Base-by-base conservation (phyloP, 1,140 invertebrate species). In the Ceratina calcarata region DNA sequence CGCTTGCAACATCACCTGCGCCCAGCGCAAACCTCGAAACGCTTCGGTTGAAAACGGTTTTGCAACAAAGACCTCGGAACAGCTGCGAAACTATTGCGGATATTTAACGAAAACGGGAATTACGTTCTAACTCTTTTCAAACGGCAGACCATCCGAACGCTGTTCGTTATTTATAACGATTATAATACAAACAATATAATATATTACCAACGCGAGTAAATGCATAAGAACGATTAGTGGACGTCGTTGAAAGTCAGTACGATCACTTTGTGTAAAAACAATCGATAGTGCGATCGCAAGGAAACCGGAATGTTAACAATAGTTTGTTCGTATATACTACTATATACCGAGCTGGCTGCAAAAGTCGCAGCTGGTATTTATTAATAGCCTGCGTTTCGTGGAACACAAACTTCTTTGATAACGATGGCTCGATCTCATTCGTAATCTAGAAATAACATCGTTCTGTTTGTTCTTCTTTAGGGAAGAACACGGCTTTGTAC, bases 231-330 rank as follows among this genome's bases (percentile, higher is more conserved):
- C 20, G 53, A 12, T 24, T 49, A 45, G 15, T 49, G 3, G 20
- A 62, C 13, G 20, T 20, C 12, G 32, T 16, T 75, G 20, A 16
- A 61, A 77, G 12, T n/a, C 16, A 15, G 20, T 22, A 15, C 55
- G 55, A 69, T 20, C 16, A 49, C 6, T 18, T 69, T 8, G 22
- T n/a, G 32, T 13, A 22, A 22, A 12, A 64, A 15, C 27, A 16
- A 27, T 55, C 22, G 58, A 12, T 27, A 32, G 67, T 51, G n/a
- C 57, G 49, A 62, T 67, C 15, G 18, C 20, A 7, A 53, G 53
- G 58, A 18, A 16, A 67, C 32, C 24, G 74, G 70, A 74, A 79
- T 79, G 70, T 73, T 20, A 24, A 55, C 20, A 2, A 13, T 53
- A 7, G 15, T 69, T 71, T 45, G 27, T 60, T 49, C 22, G 16